Evolutionary conservation across 2,888 invertebrate species (phyloP).

Genomic region (Chrysina gloriosa): DNA sequence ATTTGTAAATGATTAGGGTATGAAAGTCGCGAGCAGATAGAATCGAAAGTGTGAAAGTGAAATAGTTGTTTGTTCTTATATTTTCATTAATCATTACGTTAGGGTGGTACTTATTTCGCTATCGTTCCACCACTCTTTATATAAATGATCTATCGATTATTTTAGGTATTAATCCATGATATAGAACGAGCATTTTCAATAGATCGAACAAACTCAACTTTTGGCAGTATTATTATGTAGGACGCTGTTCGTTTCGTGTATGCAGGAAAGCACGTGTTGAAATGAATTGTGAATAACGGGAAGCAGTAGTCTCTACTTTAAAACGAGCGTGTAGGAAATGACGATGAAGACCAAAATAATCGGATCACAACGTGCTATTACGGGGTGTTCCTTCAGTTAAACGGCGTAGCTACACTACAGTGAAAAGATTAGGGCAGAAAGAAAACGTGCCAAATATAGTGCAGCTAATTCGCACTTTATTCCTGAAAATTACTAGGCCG

Average conservation of each 20-base stretch:
- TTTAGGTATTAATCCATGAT: no score
- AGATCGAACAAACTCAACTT: no score
- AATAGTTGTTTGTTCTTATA: no score
- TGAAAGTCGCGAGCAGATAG: no score
- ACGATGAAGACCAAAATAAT: constrained; percentile 39
- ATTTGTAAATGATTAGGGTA: no score
- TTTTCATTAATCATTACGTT: no score
- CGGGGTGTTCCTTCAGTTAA: constrained; percentile 41
- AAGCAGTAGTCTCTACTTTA: constrained; percentile 30
- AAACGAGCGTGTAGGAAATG: constrained; percentile 40
- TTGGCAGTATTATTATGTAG: not conserved
- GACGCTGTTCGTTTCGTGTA: not conserved
- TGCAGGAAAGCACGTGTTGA: constrained; percentile 27
- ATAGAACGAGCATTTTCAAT: no score
- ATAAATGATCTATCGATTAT: no score
- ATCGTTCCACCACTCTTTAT: no score
- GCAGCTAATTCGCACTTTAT: constrained; percentile 41
- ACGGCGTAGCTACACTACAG: constrained; percentile 26
- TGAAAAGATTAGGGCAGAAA: constrained; percentile 27
- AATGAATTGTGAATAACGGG: constrained; percentile 36
- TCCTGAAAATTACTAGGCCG: constrained; percentile 37
- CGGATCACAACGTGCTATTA: constrained; percentile 39
- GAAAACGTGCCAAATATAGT: constrained; percentile 41
- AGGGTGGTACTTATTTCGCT: no score
- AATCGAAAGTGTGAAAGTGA: no score